Conservation (phyloP, 2,113 vertebrate genomes). For the Alaudala cheleensis region DNA sequence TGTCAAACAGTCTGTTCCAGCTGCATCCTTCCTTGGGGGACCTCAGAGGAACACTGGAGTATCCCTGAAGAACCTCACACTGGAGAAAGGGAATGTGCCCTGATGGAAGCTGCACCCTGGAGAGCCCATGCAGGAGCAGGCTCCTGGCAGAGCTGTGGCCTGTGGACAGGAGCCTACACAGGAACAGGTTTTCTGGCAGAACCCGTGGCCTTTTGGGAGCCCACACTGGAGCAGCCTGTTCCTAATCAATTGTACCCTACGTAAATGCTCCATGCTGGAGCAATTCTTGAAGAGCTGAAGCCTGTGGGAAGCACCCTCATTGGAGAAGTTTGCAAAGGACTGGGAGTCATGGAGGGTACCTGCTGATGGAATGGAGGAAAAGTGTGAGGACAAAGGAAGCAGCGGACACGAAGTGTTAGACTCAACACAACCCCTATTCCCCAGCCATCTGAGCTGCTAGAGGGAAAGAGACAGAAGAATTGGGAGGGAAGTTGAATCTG, state of each 20-base stretch:
- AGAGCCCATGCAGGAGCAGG: not conserved
- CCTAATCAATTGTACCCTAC: not conserved
- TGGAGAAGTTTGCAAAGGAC: not conserved
- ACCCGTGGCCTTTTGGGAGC: not conserved
- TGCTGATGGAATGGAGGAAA: not conserved
- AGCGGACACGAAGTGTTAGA: not conserved
- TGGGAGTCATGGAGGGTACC: fast-evolving
- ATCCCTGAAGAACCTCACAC: fast-evolving
- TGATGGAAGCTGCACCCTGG: not conserved
- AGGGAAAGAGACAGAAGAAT: not conserved
- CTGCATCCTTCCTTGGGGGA: not conserved
- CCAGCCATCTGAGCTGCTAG: fast-evolving
- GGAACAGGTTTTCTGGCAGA: not conserved
- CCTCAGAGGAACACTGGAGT: not conserved
- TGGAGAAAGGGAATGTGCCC: no score
- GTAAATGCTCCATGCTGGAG: not conserved
- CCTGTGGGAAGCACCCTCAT: fast-evolving
- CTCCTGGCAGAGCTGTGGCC: not conserved
- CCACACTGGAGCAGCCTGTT: not conserved
- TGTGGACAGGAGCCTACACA: not conserved
- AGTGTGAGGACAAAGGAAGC: not conserved
- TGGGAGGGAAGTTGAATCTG: not conserved
- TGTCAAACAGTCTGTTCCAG: not conserved
- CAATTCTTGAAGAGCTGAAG: not conserved
- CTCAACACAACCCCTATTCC: not conserved